These are phyloP conservation scores for Crocuta crocuta DNA, from an alignment of 2,113 vertebrate genomes.

Conservation along the genomic window DNA sequence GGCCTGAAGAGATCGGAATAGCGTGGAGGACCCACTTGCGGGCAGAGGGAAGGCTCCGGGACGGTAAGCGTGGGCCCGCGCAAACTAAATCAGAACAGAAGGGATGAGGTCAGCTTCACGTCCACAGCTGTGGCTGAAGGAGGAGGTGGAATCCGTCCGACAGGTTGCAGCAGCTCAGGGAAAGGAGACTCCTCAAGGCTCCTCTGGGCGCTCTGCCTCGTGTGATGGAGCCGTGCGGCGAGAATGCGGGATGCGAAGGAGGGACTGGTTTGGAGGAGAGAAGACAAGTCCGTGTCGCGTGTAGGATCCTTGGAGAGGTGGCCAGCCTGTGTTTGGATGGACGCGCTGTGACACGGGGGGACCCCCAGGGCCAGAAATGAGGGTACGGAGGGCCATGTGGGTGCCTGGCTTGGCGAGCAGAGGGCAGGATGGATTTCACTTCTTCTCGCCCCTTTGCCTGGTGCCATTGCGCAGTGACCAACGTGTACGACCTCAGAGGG, in stretches of 20 bases:
- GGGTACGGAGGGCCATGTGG: neutral
- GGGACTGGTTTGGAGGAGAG: neutral
- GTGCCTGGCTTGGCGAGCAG: neutral
- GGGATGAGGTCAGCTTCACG: neutral
- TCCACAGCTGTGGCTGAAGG: neutral
- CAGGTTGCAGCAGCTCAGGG: neutral
- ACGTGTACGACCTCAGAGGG: neutral
- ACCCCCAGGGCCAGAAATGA: neutral
- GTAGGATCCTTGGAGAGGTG: neutral
- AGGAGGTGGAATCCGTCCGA: neutral
- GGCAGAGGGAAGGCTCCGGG: neutral
- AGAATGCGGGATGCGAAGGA: accelerated
- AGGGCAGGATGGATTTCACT: neutral
- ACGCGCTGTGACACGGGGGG: neutral
- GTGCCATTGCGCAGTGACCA: neutral
- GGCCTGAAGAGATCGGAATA: neutral
- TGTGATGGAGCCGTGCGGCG: neutral
- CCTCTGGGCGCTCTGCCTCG: neutral
- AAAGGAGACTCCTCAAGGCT: neutral
- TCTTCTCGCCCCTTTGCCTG: neutral
- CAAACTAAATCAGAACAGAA: conserved; percentile 39
- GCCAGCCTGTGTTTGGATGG: neutral
- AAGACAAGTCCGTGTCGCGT: accelerated
- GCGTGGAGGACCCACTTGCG: neutral
- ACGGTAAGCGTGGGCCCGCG: accelerated